These are phyloP conservation scores for Siniperca undulata DNA, from an alignment of 2,797 vertebrate genomes.

Conservation along the genomic window DNA sequence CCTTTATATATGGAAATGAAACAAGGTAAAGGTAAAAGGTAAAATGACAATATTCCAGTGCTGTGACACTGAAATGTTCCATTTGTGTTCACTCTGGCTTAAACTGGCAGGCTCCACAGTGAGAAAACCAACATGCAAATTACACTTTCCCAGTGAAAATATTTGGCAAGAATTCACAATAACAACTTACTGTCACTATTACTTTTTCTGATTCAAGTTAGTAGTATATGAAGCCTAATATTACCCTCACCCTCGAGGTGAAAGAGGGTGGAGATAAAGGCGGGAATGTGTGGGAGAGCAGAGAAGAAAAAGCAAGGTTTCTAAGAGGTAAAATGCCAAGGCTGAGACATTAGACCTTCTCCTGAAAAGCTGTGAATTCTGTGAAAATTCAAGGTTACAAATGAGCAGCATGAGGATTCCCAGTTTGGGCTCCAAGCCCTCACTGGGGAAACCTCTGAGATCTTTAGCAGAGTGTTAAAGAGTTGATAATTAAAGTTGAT, in stretches of 20 bases:
- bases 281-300: conserved; percentile 74
- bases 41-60: conserved; percentile 14
- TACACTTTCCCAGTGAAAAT: conserved; percentile 28
- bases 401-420: conserved; percentile 43
- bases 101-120: conserved; percentile 7
- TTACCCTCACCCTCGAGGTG: conserved; percentile 38
- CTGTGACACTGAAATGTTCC: conserved; percentile 32
- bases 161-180: conserved; percentile 38
- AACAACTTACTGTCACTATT: conserved; percentile 35
- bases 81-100: conserved; percentile 24
- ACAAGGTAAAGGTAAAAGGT: not conserved
- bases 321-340: conserved; percentile 76
- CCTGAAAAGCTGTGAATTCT: conserved; percentile 59
- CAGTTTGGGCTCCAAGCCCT: conserved; percentile 20
- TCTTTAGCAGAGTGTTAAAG: conserved; percentile 15
- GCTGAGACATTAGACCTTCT: conserved; percentile 70
- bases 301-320: conserved; percentile 71
- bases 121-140: conserved; percentile 36
- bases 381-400: conserved; percentile 76
- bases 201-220: conserved; percentile 26
- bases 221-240: conserved; percentile 42
- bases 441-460: not conserved
- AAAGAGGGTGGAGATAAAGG: conserved; percentile 66
- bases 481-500: not conserved
- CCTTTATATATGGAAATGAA: not conserved